A percentile compares a stretch with the other conserved stretches of the same genome.
Conservation (phyloP, 2,797 vertebrate genomes). For the Crypturellus tataupa region DNA sequence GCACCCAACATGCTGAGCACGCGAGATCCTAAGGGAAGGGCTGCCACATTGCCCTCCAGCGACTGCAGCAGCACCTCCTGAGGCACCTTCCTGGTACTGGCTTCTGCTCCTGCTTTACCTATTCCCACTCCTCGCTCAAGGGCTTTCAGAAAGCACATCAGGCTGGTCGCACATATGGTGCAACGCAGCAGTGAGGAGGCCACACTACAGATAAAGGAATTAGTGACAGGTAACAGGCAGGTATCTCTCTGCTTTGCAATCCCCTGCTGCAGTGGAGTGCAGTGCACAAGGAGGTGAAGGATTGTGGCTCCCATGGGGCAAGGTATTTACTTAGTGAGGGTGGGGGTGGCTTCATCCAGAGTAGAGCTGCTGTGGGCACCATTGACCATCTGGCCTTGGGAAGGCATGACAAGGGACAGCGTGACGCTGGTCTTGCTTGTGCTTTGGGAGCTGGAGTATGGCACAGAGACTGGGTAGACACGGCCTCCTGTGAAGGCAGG, state of each 20-base stretch:
- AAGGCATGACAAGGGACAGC: constrained; percentile 97
- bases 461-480: constrained; percentile 95
- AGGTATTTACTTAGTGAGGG: constrained; percentile 85
- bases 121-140: constrained; percentile 19
- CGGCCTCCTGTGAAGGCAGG: constrained; percentile 86
- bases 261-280: background rate
- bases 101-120: background rate
- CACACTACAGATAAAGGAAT: background rate
- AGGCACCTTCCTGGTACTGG: background rate
- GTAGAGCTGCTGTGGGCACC: constrained; percentile 94
- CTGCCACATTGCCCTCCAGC: background rate
- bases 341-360: constrained; percentile 93
- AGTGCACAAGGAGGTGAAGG: background rate
- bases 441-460: constrained; percentile 93
- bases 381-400: constrained; percentile 94
- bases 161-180: background rate
- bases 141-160: background rate
- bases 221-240: constrained; percentile 31
- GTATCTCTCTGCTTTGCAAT: constrained; percentile 8
- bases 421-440: constrained; percentile 99
- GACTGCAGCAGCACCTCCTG: constrained; percentile 22
- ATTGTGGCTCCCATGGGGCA: background rate
- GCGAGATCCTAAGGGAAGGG: background rate
- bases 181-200: background rate
- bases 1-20: background rate